Evolutionary conservation across 2,888 invertebrate species (phyloP).

Genomic region (Thymelicus lineola): DNA sequence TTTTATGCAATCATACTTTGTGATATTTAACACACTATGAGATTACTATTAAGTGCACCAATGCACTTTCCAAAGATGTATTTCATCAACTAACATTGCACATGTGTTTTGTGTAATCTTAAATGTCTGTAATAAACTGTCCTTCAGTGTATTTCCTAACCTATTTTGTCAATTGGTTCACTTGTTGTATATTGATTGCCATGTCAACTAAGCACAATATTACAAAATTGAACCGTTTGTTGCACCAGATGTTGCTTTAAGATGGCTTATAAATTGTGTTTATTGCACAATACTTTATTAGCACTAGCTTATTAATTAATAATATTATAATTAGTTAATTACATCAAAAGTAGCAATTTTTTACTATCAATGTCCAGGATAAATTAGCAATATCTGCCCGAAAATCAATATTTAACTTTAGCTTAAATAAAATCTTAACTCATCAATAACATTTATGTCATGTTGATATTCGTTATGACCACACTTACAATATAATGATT

Average conservation of each 20-base stretch:
- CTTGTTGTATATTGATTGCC: not conserved
- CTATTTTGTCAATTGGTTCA: slow-evolving; percentile 31
- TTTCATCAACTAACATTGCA: not conserved
- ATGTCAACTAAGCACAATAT: slow-evolving; percentile 1
- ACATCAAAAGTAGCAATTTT: not conserved
- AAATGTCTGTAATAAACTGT: slow-evolving; percentile 11
- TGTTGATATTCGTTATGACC: no score
- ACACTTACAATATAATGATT: no score
- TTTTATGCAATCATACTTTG: not conserved
- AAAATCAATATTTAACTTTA: no score
- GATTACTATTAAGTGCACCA: not conserved
- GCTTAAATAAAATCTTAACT: no score
- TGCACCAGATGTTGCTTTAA: not conserved
- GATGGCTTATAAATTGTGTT: not conserved
- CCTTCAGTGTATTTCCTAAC: slow-evolving; percentile 22
- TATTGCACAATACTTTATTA: not conserved
- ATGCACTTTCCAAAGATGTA: slow-evolving; percentile 1
- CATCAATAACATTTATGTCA: no score
- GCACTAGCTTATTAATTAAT: not conserved
- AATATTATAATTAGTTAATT: not conserved
- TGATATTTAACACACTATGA: not conserved
- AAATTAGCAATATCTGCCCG: no score
- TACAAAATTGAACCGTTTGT: not conserved
- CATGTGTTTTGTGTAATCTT: not conserved
- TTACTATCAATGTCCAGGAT: not conserved